A percentile compares a stretch with the other conserved stretches of the same genome.
phyloP scores from a whole-genome alignment of 2,888 invertebrate genomes.

The Neoitamus cyanurus region DNA sequence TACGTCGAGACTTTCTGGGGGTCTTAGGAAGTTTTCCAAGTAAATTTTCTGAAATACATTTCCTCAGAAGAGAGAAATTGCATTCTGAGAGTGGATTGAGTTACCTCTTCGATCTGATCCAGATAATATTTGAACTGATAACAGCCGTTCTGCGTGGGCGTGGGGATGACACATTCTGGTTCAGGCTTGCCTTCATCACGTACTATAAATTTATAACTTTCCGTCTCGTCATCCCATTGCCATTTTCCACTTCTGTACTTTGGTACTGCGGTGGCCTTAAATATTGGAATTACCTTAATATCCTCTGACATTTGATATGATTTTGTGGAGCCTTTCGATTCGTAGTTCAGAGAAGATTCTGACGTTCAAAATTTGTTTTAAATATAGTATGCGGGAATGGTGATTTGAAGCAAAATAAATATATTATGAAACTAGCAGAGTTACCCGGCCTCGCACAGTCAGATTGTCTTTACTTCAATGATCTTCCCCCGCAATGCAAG shows the following conservation, averaged over 20 bases:
- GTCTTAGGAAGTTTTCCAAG: slow-evolving; percentile 55
- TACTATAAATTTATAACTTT: slow-evolving; percentile 56
- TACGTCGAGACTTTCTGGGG: slow-evolving; percentile 56
- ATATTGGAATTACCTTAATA: slow-evolving; percentile 54
- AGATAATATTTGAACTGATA: slow-evolving; percentile 58
- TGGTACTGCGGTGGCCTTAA: slow-evolving; percentile 57
- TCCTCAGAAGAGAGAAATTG: not conserved
- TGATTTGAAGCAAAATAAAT: too few relatives aligned
- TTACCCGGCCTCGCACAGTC: too few relatives aligned
- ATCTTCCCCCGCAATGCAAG: too few relatives aligned
- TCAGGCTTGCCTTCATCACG: slow-evolving; percentile 52
- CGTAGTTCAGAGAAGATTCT: not conserved
- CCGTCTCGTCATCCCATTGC: slow-evolving; percentile 58
- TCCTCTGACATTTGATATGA: not conserved
- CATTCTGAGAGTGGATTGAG: not conserved
- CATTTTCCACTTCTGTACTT: slow-evolving; percentile 60
- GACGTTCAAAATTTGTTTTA: not conserved
- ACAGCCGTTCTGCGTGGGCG: slow-evolving; percentile 54
- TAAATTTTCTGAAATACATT: not conserved
- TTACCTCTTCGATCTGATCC: slow-evolving; percentile 61
- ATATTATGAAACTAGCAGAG: too few relatives aligned
- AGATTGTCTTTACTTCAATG: too few relatives aligned
- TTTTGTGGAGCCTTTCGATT: not conserved
- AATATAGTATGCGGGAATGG: not conserved
- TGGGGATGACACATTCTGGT: slow-evolving; percentile 48